Evolutionary conservation across 2,888 invertebrate genomes (phyloP).

Genomic region (Melieria omissa): DNA sequence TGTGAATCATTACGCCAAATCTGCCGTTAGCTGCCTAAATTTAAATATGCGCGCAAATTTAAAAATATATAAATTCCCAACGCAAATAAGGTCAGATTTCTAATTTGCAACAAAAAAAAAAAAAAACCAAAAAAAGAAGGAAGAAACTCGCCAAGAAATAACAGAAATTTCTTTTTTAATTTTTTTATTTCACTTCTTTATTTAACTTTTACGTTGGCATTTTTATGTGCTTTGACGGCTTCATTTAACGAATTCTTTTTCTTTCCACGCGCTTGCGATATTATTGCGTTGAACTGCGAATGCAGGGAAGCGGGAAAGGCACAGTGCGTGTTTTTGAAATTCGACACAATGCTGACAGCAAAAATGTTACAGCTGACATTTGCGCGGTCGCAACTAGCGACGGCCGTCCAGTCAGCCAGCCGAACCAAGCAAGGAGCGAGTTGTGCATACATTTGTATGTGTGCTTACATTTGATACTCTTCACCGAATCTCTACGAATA

Average conservation of each 20-base stretch:
- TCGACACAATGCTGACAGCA: no score
- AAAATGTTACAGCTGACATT: no score
- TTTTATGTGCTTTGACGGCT: constrained; percentile 2
- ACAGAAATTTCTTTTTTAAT: neutral
- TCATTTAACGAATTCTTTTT: neutral
- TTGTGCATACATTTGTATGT: no score
- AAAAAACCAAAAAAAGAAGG: no score
- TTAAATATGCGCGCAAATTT: neutral
- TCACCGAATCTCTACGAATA: no score
- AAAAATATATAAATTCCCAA: constrained; percentile 35
- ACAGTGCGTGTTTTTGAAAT: no score
- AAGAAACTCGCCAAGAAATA: no score
- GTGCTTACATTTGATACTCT: no score
- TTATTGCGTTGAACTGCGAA: neutral
- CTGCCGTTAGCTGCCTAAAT: neutral
- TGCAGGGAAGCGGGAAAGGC: neutral
- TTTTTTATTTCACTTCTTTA: neutral
- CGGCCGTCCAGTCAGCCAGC: no score
- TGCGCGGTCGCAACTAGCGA: no score
- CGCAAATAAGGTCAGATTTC: constrained; percentile 52
- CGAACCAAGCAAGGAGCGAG: no score
- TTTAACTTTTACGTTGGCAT: neutral
- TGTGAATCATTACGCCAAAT: neutral
- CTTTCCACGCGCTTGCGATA: neutral
- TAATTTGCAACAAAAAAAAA: constrained; percentile 45